A percentile compares a stretch with the other conserved stretches of the same genome.
These are phyloP conservation scores for Diuraphis noxia DNA, from an alignment of 1,140 invertebrate genomes.

Conservation along the genomic window DNA sequence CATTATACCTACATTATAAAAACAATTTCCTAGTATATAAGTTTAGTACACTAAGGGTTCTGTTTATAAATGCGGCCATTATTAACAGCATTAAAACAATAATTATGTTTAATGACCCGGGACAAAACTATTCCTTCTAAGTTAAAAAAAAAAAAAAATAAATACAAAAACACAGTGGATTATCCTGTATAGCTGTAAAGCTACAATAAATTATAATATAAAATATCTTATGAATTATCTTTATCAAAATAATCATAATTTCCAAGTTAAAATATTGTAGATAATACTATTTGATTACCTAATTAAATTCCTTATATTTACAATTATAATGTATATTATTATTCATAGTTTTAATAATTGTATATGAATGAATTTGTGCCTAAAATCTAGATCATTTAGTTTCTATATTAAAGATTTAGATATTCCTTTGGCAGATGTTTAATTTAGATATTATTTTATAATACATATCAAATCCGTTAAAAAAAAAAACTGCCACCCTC, in stretches of 20 bases:
- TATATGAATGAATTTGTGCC: not conserved
- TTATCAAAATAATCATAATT: not conserved
- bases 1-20: not conserved
- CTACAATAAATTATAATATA: not conserved
- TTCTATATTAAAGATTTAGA: not conserved
- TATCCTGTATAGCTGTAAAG: not conserved
- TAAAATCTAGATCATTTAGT: not conserved
- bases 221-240: not conserved
- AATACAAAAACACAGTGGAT: not conserved
- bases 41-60: not conserved
- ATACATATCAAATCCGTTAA: not conserved
- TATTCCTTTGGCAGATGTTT: not conserved
- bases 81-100: slow-evolving; percentile 5
- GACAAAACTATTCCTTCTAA: not conserved
- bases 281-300: not conserved
- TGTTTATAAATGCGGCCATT: not conserved
- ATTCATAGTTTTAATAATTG: not conserved
- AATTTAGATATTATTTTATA: not conserved
- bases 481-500: not conserved
- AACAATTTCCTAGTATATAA: not conserved
- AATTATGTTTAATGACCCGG: not conserved
- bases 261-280: not conserved
- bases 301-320: not conserved
- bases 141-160: not conserved
- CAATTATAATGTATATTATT: not conserved